A percentile compares a stretch with the other conserved stretches of the same genome.
phyloP scores from a whole-genome alignment of 53 echinoderm and acorn worm genomes.

The Antedon mediterranea region DNA sequence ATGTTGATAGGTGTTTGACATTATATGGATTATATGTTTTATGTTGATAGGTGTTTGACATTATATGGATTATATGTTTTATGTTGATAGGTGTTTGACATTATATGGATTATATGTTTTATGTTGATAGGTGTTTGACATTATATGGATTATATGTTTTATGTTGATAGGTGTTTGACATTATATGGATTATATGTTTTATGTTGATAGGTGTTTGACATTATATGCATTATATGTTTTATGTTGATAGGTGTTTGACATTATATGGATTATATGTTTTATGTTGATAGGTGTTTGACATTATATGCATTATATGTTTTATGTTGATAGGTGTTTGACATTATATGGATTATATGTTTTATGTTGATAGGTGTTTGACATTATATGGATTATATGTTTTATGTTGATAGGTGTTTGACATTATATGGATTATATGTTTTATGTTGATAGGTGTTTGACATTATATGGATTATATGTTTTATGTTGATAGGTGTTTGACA shows the following conservation, averaged over 20 bases:
- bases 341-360: not conserved
- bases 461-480: too few relatives aligned
- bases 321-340: not conserved
- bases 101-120: not conserved
- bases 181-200: not conserved
- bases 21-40: not conserved
- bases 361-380: constrained; percentile 58
- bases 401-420: not conserved
- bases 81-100: not conserved
- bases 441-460: constrained; percentile 58
- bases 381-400: too few relatives aligned
- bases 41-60: constrained; percentile 58
- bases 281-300: constrained; percentile 58
- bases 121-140: constrained; percentile 58
- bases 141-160: too few relatives aligned
- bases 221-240: too few relatives aligned
- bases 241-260: not conserved
- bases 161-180: not conserved
- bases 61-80: too few relatives aligned
- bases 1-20: not conserved
- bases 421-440: not conserved
- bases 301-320: too few relatives aligned
- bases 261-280: not conserved
- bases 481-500: not conserved
- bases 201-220: constrained; percentile 58